Percentiles rank a stretch among this genome's conserved stretches.
Evolutionary conservation across 2,113 vertebrate species (phyloP).

Genomic region (Rhinolophus ferrumequinum): DNA sequence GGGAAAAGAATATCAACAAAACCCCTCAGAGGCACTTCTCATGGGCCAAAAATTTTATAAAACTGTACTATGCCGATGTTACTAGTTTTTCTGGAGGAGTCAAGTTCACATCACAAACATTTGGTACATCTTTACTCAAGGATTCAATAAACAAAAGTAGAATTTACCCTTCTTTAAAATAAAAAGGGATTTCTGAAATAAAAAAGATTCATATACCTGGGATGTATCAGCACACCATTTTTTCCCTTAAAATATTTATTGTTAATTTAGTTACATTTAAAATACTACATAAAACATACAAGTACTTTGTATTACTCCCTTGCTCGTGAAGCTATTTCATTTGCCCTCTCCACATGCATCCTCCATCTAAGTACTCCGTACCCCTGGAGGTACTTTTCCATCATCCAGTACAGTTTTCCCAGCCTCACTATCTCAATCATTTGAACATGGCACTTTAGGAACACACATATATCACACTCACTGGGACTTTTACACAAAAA

Average conservation of each 20-base stretch:
- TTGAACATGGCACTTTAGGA: neutral
- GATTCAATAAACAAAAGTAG: constrained; percentile 81
- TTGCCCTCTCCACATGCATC: neutral
- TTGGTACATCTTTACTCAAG: constrained; percentile 76
- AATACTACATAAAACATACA: neutral
- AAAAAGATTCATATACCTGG: constrained; percentile 50
- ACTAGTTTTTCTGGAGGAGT: constrained; percentile 46
- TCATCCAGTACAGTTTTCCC: neutral
- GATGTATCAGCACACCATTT: neutral
- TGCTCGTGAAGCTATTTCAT: neutral
- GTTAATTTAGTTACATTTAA: neutral
- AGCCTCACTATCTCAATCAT: neutral
- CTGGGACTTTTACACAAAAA: neutral
- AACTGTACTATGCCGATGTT: constrained; percentile 35
- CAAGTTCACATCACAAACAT: constrained; percentile 74
- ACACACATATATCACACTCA: neutral
- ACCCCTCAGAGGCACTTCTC: constrained; percentile 36
- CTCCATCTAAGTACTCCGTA: neutral
- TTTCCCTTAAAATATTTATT: neutral
- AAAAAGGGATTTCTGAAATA: constrained; percentile 77
- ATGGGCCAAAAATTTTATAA: constrained; percentile 60
- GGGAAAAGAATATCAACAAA: neutral
- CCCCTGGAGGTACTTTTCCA: neutral
- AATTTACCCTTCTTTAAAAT: constrained; percentile 76
- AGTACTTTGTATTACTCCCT: neutral